These are phyloP conservation scores for Telmatochromis sp. DNA, from an alignment of 2,113 vertebrate genomes.

Conservation along the genomic window DNA sequence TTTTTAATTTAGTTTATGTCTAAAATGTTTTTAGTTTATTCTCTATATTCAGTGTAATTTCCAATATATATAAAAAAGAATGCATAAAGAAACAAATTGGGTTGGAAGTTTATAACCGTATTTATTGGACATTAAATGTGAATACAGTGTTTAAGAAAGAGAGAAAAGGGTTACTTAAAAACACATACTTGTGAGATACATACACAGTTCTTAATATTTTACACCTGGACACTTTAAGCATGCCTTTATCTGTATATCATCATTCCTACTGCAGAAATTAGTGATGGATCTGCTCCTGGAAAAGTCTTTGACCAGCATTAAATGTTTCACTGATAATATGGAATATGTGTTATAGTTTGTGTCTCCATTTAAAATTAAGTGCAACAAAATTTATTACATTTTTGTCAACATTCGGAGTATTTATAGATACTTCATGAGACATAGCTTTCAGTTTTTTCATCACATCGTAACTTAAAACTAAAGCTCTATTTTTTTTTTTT, in stretches of 20 bases:
- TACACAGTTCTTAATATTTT: background rate
- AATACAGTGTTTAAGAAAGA: background rate
- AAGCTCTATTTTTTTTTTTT: constrained; percentile 46
- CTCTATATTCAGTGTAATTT: background rate
- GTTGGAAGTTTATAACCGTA: background rate
- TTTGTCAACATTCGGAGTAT: constrained; percentile 34
- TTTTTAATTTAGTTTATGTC: background rate
- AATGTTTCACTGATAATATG: constrained; percentile 8
- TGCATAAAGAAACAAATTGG: background rate
- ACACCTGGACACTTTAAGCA: background rate
- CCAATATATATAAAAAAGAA: background rate
- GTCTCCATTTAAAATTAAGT: constrained; percentile 31
- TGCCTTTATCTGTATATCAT: background rate
- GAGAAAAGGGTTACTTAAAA: background rate
- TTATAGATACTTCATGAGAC: constrained; percentile 53
- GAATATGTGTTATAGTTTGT: constrained; percentile 2
- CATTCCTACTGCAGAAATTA: background rate
- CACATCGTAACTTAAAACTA: constrained; percentile 60
- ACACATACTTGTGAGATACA: background rate
- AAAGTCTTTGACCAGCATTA: background rate
- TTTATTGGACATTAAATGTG: background rate
- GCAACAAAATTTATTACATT: constrained; percentile 29
- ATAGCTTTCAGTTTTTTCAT: constrained; percentile 52
- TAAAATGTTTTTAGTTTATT: background rate
- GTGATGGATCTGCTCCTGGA: background rate